phyloP scores from a whole-genome alignment of 92 coral and sea anemone genomes.

The Porites lobata region DNA sequence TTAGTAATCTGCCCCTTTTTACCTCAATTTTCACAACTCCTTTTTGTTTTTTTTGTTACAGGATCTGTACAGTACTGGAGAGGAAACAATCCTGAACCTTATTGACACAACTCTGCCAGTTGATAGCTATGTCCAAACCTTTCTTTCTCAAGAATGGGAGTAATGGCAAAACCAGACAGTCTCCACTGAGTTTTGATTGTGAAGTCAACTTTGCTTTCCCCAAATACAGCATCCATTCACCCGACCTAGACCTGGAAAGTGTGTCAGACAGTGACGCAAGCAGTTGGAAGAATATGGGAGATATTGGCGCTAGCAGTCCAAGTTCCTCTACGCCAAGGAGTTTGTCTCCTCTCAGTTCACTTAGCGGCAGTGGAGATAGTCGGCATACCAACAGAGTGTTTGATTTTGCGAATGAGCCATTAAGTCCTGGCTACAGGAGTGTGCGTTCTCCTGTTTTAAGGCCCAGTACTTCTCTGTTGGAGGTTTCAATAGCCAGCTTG shows the following conservation, averaged over 20 bases:
- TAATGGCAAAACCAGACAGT: conserved; percentile 16
- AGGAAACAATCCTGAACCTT: neutral
- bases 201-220: conserved; percentile 2
- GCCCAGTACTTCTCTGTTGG: conserved; percentile 73
- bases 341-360: conserved; percentile 68
- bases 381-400: conserved; percentile 27
- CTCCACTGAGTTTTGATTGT: conserved; percentile 27
- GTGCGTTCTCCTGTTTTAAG: conserved; percentile 48
- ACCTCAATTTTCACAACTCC: neutral
- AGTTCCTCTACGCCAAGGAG: conserved; percentile 73
- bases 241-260: conserved; percentile 53
- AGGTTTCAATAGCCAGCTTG: conserved; percentile 83
- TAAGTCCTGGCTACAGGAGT: conserved; percentile 17
- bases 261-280: conserved; percentile 67
- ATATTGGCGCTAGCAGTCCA: conserved; percentile 66
- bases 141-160: conserved; percentile 45
- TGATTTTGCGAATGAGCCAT: conserved; percentile 52
- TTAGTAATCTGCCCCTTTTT: no score
- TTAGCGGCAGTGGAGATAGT: conserved; percentile 51
- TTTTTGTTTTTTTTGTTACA: neutral
- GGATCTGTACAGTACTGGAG: neutral
- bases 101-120: neutral
- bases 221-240: neutral
- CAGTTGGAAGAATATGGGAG: conserved; percentile 55
- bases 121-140: conserved; percentile 30